Evolutionary conservation across 2,113 vertebrate genomes (phyloP).

Genomic region (Misgurnus anguillicaudatus): DNA sequence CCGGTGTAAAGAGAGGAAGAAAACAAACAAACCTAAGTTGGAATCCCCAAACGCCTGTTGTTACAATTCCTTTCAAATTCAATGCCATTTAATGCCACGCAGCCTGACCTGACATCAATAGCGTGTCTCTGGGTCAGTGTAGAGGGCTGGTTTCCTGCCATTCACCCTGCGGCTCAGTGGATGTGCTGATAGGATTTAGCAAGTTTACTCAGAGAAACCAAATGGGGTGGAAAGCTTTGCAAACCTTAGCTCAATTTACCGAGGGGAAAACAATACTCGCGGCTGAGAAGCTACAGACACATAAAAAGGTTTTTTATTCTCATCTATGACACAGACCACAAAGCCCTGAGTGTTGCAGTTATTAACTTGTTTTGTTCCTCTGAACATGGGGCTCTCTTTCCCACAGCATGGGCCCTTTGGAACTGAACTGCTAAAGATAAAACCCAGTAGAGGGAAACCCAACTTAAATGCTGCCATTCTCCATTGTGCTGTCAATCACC

Average conservation of each 20-base stretch:
- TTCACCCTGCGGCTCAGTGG: conserved; percentile 37
- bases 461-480: conserved; percentile 72
- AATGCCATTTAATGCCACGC: conserved; percentile 23
- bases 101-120: conserved; percentile 40
- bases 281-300: conserved; percentile 54
- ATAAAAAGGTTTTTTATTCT: conserved; percentile 66
- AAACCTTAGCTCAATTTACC: conserved; percentile 63
- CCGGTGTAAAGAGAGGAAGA: background rate
- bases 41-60: conserved; percentile 14
- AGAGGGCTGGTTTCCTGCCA: conserved; percentile 54
- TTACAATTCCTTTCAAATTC: conserved; percentile 36
- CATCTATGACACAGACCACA: conserved; percentile 71
- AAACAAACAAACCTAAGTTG: background rate
- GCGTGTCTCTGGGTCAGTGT: conserved; percentile 29
- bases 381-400: conserved; percentile 76
- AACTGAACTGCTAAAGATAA: conserved; percentile 63
- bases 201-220: conserved; percentile 63
- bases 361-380: conserved; percentile 77
- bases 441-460: conserved; percentile 64
- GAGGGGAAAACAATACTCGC: conserved; percentile 65
- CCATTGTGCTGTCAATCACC: conserved; percentile 72
- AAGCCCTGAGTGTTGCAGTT: conserved; percentile 70
- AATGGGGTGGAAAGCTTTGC: conserved; percentile 65
- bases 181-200: conserved; percentile 55
- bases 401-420: conserved; percentile 71